phyloP scores from a whole-genome alignment of 2,113 vertebrate genomes.

The Chionis minor region DNA sequence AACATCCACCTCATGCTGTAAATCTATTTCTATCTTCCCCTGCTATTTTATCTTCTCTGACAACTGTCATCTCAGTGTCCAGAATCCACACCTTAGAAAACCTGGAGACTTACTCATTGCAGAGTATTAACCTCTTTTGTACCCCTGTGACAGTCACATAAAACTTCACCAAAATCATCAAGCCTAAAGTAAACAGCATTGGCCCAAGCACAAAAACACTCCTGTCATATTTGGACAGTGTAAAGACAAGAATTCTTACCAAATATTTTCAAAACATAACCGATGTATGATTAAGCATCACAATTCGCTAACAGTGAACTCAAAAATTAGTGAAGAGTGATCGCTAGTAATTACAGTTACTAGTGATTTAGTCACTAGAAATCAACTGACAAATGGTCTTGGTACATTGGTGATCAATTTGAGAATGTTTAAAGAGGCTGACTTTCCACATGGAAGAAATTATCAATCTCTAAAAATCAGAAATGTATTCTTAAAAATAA shows the following conservation, averaged over 20 bases:
- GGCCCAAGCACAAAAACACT: accelerated
- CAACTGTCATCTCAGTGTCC: background rate
- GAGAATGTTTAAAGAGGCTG: background rate
- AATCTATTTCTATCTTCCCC: slow-evolving; percentile 28
- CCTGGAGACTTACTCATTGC: background rate
- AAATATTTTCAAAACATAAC: background rate
- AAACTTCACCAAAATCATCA: background rate
- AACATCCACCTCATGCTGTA: slow-evolving; percentile 28
- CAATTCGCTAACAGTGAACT: background rate
- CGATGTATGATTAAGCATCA: background rate
- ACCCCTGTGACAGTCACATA: background rate
- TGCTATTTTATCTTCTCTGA: slow-evolving; percentile 27
- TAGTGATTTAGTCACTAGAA: background rate
- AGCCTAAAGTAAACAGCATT: background rate
- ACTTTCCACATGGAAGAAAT: background rate
- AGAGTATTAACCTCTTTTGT: background rate
- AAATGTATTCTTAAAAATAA: background rate
- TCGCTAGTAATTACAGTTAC: background rate
- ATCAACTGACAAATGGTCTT: background rate
- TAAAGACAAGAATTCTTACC: background rate
- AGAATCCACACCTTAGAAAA: background rate
- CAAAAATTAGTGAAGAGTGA: background rate
- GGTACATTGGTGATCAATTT: background rate
- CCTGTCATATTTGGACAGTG: background rate
- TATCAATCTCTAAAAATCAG: background rate